These are phyloP conservation scores for Neelides folsomi DNA, from an alignment of 2,888 invertebrate species.

Conservation along the genomic window DNA sequence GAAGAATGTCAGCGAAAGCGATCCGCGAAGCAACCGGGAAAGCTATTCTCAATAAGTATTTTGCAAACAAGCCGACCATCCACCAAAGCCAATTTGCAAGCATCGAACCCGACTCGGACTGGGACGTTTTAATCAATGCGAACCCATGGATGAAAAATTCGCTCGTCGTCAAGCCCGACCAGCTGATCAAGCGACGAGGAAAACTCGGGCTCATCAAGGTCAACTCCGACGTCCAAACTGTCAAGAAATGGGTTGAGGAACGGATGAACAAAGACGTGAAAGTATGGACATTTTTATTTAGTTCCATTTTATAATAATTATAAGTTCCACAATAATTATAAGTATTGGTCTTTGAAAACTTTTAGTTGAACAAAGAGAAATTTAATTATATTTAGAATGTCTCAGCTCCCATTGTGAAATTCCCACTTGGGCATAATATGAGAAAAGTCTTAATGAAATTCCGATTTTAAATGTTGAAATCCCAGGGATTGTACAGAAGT, in stretches of 20 bases:
- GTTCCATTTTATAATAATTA: too few species aligned
- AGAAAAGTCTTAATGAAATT: too few species aligned
- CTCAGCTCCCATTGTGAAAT: too few species aligned
- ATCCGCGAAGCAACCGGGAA: conserved; percentile 91
- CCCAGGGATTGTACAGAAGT: too few species aligned
- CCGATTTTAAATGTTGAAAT: too few species aligned
- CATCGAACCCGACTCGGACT: conserved; percentile 62
- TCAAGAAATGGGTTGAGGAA: conserved; percentile 72
- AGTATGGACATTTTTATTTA: conserved; percentile 35
- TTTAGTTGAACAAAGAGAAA: too few species aligned
- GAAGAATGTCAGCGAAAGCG: conserved; percentile 85
- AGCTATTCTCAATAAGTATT: conserved; percentile 71
- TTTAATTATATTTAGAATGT: too few species aligned
- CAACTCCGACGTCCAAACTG: conserved; percentile 64
- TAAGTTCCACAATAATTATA: too few species aligned
- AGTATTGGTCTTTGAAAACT: too few species aligned
- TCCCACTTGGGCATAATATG: too few species aligned
- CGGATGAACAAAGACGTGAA: conserved; percentile 71
- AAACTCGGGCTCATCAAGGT: conserved; percentile 94
- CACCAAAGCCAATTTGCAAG: conserved; percentile 66
- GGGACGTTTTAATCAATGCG: conserved; percentile 57
- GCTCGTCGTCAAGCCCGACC: conserved; percentile 97
- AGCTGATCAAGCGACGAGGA: conserved; percentile 93
- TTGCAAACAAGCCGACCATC: conserved; percentile 51
- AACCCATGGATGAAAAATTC: conserved; percentile 64